Evolutionary conservation across 2,797 vertebrate genomes (phyloP), one percentile per base, ranked within the genome.

Genomic region (Cirrhinus molitorella): DNA sequence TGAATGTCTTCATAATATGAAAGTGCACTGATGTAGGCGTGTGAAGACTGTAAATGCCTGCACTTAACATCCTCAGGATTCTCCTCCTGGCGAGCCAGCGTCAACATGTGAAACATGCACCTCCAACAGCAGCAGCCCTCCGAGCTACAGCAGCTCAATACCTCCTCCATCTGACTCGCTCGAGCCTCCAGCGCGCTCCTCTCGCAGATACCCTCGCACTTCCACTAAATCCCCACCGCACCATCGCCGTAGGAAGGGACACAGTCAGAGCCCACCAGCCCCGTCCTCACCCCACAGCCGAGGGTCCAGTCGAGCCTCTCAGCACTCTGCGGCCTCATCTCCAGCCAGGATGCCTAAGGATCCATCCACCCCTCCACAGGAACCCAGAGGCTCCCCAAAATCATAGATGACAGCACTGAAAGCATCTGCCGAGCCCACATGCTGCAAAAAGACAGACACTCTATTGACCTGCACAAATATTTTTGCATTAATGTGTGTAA

Each of bases 121-220:
- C 61, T 76, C 92, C 0, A 90, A 94, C 0, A 96, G 97, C n/a
- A 81, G 92, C 13, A 90, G 89, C 77, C 94, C 93, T 0, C 95
- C 96, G 0, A 92, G 89, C 84, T 96, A 96, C 90, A 90, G 88
- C 8, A 89, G 91, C 79, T 90, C 94, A 0, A 84, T 93, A 0
- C 79, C 90, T 0, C 91, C 92, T 0, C 88, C 93, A 0, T 91
- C 93, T 1, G 93, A 93, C 81, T 95, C 95, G 0, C 92, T 94
- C 0, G 94, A 93, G 0, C 91, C 93, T 0, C 94, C 95, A 7
- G 90, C 92, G 10, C 94, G 90, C 1, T 93, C 94, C 0, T 89
- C 94, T 25, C 94, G 92, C 45, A 93, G 92, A 34, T 96, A 94
- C 81, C 95, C 95, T 47, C 96, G 94, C 90, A 94, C 93, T 0